Evolutionary conservation across 2,888 invertebrate species (phyloP).

Genomic region (Teleiodes luculella): DNA sequence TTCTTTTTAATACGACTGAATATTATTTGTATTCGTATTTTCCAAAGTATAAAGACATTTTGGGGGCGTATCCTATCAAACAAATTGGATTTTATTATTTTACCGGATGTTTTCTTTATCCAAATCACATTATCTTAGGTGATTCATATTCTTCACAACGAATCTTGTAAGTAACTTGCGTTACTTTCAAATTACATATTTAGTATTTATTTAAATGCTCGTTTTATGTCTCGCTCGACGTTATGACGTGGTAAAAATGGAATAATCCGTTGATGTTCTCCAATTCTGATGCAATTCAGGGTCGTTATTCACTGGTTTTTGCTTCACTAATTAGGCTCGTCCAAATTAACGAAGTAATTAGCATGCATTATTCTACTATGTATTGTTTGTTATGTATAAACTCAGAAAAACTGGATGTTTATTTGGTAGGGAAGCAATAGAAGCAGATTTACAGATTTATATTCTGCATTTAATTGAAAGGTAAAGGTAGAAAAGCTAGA

Average conservation of each 20-base stretch:
- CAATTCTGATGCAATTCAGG: not conserved
- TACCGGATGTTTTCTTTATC: conserved; percentile 15
- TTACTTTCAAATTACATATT: too few relatives aligned
- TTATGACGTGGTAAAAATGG: not conserved
- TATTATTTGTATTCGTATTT: not conserved
- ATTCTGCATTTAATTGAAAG: too few relatives aligned
- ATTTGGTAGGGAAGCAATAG: too few relatives aligned
- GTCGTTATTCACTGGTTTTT: not conserved
- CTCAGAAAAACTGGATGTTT: too few relatives aligned
- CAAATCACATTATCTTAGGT: not conserved
- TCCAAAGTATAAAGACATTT: conserved; percentile 1
- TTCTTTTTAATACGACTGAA: not conserved
- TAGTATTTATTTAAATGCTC: too few relatives aligned
- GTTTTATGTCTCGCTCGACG: not conserved
- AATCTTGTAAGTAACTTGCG: not conserved
- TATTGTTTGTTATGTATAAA: too few relatives aligned
- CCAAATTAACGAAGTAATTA: not conserved
- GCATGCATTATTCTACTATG: too few relatives aligned
- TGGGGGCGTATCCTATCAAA: conserved; percentile 47
- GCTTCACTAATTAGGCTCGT: not conserved
- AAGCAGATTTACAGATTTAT: too few relatives aligned
- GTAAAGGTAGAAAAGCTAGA: too few relatives aligned
- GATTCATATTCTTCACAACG: conserved; percentile 1
- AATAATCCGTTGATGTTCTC: not conserved
- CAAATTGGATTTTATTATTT: conserved; percentile 1